Base-by-base conservation (phyloP, 1,140 invertebrate genomes). In the Pseudomyrmex gracilis region DNA sequence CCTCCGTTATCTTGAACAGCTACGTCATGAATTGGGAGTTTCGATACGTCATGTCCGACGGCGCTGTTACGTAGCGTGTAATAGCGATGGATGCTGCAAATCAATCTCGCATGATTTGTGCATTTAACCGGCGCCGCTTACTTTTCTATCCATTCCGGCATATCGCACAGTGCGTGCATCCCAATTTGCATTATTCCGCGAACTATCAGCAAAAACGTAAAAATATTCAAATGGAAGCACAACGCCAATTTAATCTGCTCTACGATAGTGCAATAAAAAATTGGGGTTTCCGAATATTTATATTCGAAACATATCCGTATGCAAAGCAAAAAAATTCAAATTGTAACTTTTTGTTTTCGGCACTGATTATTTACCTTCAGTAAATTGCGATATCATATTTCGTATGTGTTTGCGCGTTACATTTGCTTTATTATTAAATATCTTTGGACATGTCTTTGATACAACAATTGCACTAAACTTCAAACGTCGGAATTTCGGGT, bases 1-100 rank as follows among this genome's bases (percentile, higher is more conserved):
- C n/a, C 60, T 53, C 34, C 17, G 82, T 66, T 77, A 83, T 83
- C 82, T 74, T 66, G 82, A 49, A 82, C 70, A 64, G 73, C 22
- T 57, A 47, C 15, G 43, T 77, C 73, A 66, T 77, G 73, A 83
- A 83, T 83, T 57, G 20, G 12, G 43, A n/a, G 20, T 78, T 77
- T 57, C 73, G 61, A 83, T 83, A 66, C 17, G 49, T 77, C 73
- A 77, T 57, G 73, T 45, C 73, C 12, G 43, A 8, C 58, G 43
- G 47, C 61, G 55, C 45, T 43, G 47, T 78, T 80, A 83, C 61
- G 60, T 57, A 77, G 13, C 51, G 47, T 24, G 22, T 76, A 83
- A 66, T 57, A 60, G 17, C 12, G 24, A 15, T 17, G 17, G 43
- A 51, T n/a, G 64, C 20, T 58, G 34, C 53, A 80, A 80, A 71